These are phyloP conservation scores for Echinarachnius parma DNA, from an alignment of 53 echinoderm and acorn worm species.

Conservation along the genomic window DNA sequence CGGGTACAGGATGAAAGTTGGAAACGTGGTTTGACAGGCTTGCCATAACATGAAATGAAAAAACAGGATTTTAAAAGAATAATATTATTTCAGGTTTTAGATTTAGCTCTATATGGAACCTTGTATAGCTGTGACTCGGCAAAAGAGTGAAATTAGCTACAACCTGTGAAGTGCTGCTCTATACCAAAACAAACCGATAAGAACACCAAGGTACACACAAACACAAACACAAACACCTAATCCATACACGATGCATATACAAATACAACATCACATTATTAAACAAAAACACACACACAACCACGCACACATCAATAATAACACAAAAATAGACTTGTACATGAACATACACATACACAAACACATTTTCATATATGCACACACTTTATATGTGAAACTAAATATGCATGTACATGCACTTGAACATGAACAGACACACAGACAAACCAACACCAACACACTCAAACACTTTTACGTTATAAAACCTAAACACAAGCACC, in stretches of 20 bases:
- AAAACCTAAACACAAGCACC: too few relatives aligned
- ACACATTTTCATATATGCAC: neutral
- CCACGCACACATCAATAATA: neutral
- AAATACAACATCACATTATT: neutral
- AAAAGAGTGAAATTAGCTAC: too few relatives aligned
- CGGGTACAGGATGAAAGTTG: too few relatives aligned
- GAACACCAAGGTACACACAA: constrained; percentile 1
- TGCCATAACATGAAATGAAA: too few relatives aligned
- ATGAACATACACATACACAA: constrained; percentile 2
- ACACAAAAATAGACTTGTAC: neutral
- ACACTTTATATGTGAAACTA: neutral
- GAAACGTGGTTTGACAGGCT: too few relatives aligned
- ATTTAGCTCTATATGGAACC: too few relatives aligned
- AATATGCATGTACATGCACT: too few relatives aligned
- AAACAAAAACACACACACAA: constrained; percentile 14
- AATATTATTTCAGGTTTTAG: too few relatives aligned
- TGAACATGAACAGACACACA: neutral
- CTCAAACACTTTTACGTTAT: too few relatives aligned
- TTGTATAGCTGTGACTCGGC: too few relatives aligned
- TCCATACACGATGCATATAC: neutral
- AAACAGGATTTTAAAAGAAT: too few relatives aligned
- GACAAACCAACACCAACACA: neutral
- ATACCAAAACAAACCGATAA: neutral
- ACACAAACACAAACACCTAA: neutral
- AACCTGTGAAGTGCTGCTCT: too few relatives aligned